Base-by-base conservation (phyloP, 2,888 invertebrate genomes). In the Xiphydria camelus region DNA sequence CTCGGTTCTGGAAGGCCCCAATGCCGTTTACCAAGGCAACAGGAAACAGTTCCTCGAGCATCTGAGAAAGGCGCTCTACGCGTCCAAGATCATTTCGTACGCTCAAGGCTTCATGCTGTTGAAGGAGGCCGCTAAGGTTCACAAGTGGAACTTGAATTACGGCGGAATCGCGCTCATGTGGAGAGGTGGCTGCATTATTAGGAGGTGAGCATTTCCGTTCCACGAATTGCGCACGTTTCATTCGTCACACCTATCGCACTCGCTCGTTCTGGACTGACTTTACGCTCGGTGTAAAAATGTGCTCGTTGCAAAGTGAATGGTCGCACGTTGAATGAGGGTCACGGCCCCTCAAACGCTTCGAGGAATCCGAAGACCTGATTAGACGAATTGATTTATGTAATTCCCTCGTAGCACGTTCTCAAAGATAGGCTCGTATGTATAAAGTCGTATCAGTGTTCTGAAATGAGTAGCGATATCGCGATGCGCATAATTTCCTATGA, bases 101-200 rank as follows among this genome's bases (percentile, higher is more conserved):
- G 95, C 99, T 0, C 99, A 99, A 81, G 99, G 94, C 2, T 94
- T 94, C 69, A 97, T 97, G 97, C 78, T 97, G 56, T 80, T 97
- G 67, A 81, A 94, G 32, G 94, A 95, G 76, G 95, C 96, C 9
- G 96, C 96, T 9, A 86, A 87, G 71, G 85, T 91, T 59, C 88
- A 94, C 70, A 84, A 86, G 4, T 99, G 99, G 99, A 88, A 92
- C 53, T 79, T 99, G 49, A 98, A 99, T 79, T 95, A 96, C 68
- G 99, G 98, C 37, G 93, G 93, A 43, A 96, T 99, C 55, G 98
- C 99, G 1, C 79, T 99, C 31, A 99, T 99, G 98, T 99, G 99
- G 99, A 85, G 98, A 51, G 97, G 97, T 10, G 98, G 98, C n/a
- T 98, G 97, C 75, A 98, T 98, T 68, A 98, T 96, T 68, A 83